phyloP scores from a whole-genome alignment of 2,888 invertebrate genomes.

The Hecatera dysodea region DNA sequence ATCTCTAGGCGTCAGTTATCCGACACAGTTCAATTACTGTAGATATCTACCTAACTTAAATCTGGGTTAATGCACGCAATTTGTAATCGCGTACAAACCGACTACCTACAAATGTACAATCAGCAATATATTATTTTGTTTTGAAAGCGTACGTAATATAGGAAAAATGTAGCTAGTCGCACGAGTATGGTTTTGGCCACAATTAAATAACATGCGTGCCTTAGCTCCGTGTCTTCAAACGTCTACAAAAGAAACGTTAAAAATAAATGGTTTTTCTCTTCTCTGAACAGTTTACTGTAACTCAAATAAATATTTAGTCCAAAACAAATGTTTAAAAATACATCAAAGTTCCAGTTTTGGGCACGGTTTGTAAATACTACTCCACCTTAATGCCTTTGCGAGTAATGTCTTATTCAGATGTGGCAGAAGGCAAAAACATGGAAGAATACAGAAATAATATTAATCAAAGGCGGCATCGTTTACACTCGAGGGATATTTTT shows the following conservation, averaged over 20 bases:
- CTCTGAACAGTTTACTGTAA: conserved; percentile 53
- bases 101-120: conserved; percentile 40
- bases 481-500: conserved; percentile 25
- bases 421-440: conserved; percentile 14
- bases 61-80: conserved; percentile 73
- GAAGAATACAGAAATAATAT: not conserved
- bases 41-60: conserved; percentile 63
- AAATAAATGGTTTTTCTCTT: conserved; percentile 53
- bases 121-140: conserved; percentile 42
- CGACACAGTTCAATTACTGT: conserved; percentile 67
- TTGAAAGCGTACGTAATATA: conserved; percentile 28
- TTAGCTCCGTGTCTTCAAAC: conserved; percentile 35
- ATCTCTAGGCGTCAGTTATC: conserved; percentile 65
- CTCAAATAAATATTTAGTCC: conserved; percentile 56
- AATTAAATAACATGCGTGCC: conserved; percentile 37
- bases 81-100: conserved; percentile 49
- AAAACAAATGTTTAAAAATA: conserved; percentile 63
- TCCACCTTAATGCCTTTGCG: conserved; percentile 24
- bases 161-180: conserved; percentile 22
- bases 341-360: conserved; percentile 57
- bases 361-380: conserved; percentile 30
- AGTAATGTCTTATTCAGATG: conserved; percentile 27
- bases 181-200: conserved; percentile 22
- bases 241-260: conserved; percentile 33
- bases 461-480: conserved; percentile 41